These are phyloP conservation scores for Cephus rjabovi DNA, from an alignment of 2,888 invertebrate genomes.

Conservation along the genomic window DNA sequence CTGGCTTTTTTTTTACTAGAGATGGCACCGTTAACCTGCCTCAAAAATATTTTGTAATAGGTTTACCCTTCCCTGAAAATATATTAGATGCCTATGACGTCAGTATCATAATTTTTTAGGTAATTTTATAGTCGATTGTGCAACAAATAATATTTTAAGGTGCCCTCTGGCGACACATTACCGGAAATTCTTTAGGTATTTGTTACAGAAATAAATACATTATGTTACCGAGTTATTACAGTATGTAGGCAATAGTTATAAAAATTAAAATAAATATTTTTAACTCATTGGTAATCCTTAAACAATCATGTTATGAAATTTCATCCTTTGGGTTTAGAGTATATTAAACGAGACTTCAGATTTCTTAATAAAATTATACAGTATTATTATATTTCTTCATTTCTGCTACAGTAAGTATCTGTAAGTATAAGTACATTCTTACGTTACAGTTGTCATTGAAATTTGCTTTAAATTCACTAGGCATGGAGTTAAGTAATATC, in stretches of 20 bases:
- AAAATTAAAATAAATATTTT: not conserved
- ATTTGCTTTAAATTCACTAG: constrained; percentile 7
- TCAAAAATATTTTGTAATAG: no score
- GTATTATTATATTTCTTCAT: constrained; percentile 24
- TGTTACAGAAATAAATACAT: no score
- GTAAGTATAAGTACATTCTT: constrained; percentile 25
- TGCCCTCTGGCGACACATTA: no score
- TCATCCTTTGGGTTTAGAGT: not conserved
- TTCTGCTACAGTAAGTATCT: constrained; percentile 14
- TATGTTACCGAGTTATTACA: not conserved
- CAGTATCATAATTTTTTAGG: no score
- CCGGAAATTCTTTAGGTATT: no score
- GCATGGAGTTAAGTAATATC: not conserved
- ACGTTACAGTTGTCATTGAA: constrained; percentile 20
- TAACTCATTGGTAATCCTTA: not conserved
- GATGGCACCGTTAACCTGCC: no score
- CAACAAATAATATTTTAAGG: no score
- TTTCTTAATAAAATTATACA: constrained; percentile 29
- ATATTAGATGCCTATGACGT: no score
- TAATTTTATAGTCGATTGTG: no score
- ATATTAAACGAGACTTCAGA: not conserved
- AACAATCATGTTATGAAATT: not conserved
- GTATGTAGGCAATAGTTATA: not conserved
- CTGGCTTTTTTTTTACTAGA: no score
- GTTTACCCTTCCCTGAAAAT: no score